Conservation (phyloP, 2,888 invertebrate species). For the Trissolcus japonicus region DNA sequence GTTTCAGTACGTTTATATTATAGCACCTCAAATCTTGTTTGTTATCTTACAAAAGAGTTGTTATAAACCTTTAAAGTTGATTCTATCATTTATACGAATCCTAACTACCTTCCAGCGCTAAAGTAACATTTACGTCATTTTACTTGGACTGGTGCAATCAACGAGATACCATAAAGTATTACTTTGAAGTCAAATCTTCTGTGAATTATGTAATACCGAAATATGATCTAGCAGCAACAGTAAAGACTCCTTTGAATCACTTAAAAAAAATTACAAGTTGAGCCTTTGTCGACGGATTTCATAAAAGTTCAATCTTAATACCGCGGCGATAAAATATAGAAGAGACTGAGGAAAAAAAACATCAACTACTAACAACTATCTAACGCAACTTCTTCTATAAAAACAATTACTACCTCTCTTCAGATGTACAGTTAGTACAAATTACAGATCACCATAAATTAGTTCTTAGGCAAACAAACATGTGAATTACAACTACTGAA, state of each 20-base stretch:
- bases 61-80: no score
- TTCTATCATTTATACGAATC: no score
- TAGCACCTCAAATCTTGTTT: no score
- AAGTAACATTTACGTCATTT: slow-evolving; percentile 13
- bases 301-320: slow-evolving; percentile 36
- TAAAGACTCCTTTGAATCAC: slow-evolving; percentile 32
- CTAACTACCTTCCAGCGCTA: background rate
- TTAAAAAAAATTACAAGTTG: slow-evolving; percentile 38
- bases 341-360: slow-evolving; percentile 1
- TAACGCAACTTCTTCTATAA: background rate
- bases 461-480: no score
- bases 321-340: slow-evolving; percentile 14
- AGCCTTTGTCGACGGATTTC: slow-evolving; percentile 22
- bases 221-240: slow-evolving; percentile 27
- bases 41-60: no score
- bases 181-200: slow-evolving; percentile 20
- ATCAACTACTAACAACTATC: no score
- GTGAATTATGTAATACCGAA: slow-evolving; percentile 27
- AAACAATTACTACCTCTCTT: no score
- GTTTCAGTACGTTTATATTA: no score
- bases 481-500: no score
- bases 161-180: slow-evolving; percentile 21
- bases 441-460: no score
- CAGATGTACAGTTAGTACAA: no score
- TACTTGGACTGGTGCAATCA: slow-evolving; percentile 5